Conservation (phyloP, 2,888 invertebrate genomes). For the Epirrhoe tristata region DNA sequence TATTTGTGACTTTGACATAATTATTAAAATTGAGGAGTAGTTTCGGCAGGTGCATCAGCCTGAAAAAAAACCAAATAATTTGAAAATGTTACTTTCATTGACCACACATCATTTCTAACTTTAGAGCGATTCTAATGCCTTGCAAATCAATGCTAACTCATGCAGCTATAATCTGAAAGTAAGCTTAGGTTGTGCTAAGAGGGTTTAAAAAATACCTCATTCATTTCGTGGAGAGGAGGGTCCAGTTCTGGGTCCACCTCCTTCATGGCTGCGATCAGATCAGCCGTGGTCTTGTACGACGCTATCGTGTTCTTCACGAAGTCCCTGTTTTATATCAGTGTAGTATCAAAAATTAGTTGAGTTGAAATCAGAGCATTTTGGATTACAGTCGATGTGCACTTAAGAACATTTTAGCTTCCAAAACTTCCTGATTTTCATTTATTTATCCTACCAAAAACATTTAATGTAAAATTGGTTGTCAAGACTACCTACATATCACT, state of each 20-base stretch:
- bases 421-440: no score
- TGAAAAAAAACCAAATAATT: not conserved
- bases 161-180: no score
- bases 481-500: not conserved
- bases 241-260: constrained; percentile 52
- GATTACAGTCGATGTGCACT: no score
- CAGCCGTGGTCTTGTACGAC: constrained; percentile 72
- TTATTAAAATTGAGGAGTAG: not conserved
- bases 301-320: constrained; percentile 74
- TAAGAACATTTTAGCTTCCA: no score
- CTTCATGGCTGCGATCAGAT: constrained; percentile 67
- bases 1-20: not conserved
- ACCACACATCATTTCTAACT: no score
- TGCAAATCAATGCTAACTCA: no score
- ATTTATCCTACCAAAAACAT: no score
- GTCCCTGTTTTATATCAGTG: constrained; percentile 63
- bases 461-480: not conserved
- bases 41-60: not conserved
- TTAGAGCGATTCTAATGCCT: no score
- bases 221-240: not conserved
- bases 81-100: no score
- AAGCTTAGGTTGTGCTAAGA: not conserved
- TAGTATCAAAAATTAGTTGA: no score
- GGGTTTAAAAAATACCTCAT: not conserved
- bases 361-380: no score